A percentile compares a stretch with the other conserved stretches of the same genome.
phyloP scores from a whole-genome alignment of 2,113 vertebrate species.

The Athene cunicularia region DNA sequence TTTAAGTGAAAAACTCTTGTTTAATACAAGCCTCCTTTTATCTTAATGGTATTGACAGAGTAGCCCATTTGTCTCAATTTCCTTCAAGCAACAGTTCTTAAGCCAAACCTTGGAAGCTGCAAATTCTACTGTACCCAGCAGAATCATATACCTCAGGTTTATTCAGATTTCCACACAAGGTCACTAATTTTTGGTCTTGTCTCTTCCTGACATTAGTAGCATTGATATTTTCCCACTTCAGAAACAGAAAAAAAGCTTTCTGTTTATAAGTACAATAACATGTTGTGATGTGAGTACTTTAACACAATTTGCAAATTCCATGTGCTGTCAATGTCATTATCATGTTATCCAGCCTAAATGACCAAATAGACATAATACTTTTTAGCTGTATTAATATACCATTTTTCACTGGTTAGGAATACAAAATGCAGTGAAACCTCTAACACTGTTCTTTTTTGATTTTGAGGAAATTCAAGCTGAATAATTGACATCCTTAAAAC shows the following conservation, averaged over 20 bases:
- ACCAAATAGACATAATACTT: not conserved
- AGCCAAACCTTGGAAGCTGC: not conserved
- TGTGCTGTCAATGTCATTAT: not conserved
- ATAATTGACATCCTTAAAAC: not conserved
- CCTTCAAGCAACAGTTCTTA: not conserved
- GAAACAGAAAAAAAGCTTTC: not conserved
- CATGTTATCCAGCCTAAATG: not conserved
- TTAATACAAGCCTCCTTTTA: conserved; percentile 41
- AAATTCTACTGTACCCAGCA: not conserved
- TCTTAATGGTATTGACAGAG: conserved; percentile 25
- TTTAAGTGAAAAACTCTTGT: conserved; percentile 29
- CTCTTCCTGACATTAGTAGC: not conserved
- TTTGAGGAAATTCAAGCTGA: not conserved
- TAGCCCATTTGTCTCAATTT: conserved; percentile 62
- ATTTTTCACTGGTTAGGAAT: not conserved
- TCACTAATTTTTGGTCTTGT: not conserved
- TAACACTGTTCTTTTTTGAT: not conserved
- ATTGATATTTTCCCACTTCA: not conserved
- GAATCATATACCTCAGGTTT: not conserved
- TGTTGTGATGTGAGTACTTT: not conserved
- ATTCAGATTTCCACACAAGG: not conserved
- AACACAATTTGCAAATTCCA: not conserved
- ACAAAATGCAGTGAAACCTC: not conserved
- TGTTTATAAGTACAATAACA: not conserved
- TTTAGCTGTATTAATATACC: not conserved